Percentiles rank a stretch among this genome's conserved stretches.
phyloP scores from a whole-genome alignment of 2,888 invertebrate genomes.

The Rapana venosa region DNA sequence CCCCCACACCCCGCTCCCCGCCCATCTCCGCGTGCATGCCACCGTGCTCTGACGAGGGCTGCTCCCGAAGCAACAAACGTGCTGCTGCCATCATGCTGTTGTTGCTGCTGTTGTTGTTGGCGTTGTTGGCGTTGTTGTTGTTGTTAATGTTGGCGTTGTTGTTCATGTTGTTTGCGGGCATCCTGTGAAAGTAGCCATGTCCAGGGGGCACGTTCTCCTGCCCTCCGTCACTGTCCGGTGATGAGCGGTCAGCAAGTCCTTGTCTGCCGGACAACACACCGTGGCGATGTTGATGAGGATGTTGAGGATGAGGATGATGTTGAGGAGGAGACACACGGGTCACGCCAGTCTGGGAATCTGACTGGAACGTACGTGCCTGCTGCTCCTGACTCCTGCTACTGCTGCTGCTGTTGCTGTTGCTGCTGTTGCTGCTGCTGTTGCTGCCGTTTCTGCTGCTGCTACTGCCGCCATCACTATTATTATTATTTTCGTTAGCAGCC shows the following conservation, averaged over 20 bases:
- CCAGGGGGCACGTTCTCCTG: constrained; percentile 38
- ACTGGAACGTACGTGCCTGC: not conserved
- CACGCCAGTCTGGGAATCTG: constrained; percentile 3
- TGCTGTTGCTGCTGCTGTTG: not conserved
- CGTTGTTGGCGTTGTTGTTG: not conserved
- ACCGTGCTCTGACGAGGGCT: not conserved
- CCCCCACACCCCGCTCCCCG: not conserved
- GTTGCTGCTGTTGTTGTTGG: not conserved
- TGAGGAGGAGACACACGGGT: not conserved
- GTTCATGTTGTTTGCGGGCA: not conserved
- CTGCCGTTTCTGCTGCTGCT: not conserved
- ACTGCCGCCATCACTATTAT: not conserved
- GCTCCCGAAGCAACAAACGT: not conserved
- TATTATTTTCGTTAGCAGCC: not conserved
- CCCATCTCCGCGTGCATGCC: not conserved
- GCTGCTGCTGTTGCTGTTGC: not conserved
- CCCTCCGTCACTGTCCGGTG: not conserved
- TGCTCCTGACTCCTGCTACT: not conserved
- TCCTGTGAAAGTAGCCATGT: not conserved
- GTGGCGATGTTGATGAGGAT: not conserved
- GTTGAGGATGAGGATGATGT: not conserved
- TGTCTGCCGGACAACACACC: too few relatives aligned
- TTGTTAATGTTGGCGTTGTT: constrained; percentile 8
- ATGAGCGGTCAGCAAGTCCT: not conserved
- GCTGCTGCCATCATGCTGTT: not conserved